Evolutionary conservation across 2,888 invertebrate genomes (phyloP).

Genomic region (Luffia ferchaultella): DNA sequence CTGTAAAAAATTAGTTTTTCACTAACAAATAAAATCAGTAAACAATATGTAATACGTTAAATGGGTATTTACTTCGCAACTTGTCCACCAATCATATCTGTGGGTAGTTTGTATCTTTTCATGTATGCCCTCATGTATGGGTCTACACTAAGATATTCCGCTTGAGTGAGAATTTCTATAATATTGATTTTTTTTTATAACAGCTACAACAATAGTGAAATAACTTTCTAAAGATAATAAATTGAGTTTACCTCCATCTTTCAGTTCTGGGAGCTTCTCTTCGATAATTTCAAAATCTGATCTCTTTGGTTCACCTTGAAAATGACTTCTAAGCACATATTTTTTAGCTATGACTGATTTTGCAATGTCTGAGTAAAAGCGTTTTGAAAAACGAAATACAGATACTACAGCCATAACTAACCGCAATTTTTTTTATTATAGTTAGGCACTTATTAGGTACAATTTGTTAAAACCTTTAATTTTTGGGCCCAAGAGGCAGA

Average conservation of each 20-base stretch:
- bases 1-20: conserved; percentile 38
- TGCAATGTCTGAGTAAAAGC: conserved; percentile 31
- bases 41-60: neutral
- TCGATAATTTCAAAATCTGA: conserved; percentile 72
- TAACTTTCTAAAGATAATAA: too few relatives aligned
- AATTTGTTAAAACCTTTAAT: too few relatives aligned
- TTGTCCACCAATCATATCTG: conserved; percentile 76
- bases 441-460: too few relatives aligned
- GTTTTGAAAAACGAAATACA: conserved; percentile 18
- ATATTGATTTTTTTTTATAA: conserved; percentile 1
- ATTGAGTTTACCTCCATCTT: conserved; percentile 75
- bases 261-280: conserved; percentile 70
- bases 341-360: conserved; percentile 63
- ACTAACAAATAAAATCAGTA: neutral
- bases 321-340: conserved; percentile 70
- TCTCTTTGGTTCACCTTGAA: conserved; percentile 71
- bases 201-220: neutral
- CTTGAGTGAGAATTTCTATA: conserved; percentile 72
- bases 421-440: too few relatives aligned
- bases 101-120: conserved; percentile 60
- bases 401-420: conserved; percentile 4
- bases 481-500: too few relatives aligned
- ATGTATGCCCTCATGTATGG: conserved; percentile 74
- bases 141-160: conserved; percentile 75
- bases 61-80: conserved; percentile 72